Base-by-base conservation (phyloP, 2,888 invertebrate species). In the Nemotelus pantherinus region DNA sequence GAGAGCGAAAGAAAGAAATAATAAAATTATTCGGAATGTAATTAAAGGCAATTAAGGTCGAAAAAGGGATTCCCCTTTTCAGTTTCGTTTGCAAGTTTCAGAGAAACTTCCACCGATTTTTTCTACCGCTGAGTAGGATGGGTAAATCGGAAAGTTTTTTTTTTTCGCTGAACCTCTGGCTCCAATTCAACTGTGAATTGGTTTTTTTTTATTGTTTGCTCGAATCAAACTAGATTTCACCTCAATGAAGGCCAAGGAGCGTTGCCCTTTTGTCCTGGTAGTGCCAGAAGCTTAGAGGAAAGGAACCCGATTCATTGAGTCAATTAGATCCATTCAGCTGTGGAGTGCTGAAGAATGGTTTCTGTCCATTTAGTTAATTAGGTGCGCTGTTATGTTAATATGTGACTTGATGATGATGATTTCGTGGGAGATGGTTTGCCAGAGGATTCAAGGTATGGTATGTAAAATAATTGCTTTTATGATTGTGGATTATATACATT, bases 1-100 rank as follows among this genome's bases (percentile, higher is more conserved):
- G 53, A 72, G 9, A 41, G 68, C 39, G 39, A 70, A 45, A 43
- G 43, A 25, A 55, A 71, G 47, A 74, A 74, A 74, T 74, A 74
- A 74, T 74, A 63, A 63, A 74, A 74, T 74, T 74, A 74, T 74
- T 74, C 63, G 63, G 48, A 74, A 74, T 74, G 74, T 63, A 74
- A 74, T 74, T 74, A 74, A 74, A 74, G 74, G 60, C 74, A 63
- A 74, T 50, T 63, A 60, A 60, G 74, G 63, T 60, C 60, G 60
- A 74, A 60, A 60, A 63, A 50, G 63, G 74, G 48, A 25, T 74
- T 10, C 72, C 57, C 57, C 7, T 43, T 4, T 6, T 45, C 39
- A n/a, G 45, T 50, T 68, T 50, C 6, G 4, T 2, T 41, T 64
- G 10, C 64, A 41, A 6, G 10, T 47, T 43, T 41, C 7, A 4